Percentiles rank a stretch among this genome's conserved stretches.
Conservation (phyloP, 2,797 vertebrate species). For the Galagoides demidoff region DNA sequence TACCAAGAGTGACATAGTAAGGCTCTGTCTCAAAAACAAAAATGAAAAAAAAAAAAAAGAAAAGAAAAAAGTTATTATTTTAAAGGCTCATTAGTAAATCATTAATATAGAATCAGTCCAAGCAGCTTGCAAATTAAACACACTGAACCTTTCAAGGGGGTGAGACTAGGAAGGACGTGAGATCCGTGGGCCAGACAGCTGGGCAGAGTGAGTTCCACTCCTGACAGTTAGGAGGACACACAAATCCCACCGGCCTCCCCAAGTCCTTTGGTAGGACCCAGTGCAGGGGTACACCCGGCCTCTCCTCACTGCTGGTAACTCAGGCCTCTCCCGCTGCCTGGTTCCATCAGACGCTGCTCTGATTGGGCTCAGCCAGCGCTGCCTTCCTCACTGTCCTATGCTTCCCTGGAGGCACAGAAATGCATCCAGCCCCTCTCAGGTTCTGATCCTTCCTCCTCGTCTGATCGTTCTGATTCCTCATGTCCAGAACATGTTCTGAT, state of each 20-base stretch:
- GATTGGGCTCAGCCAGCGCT: neutral
- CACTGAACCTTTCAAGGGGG: neutral
- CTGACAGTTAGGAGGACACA: neutral
- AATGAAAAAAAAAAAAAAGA: no score
- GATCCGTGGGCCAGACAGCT: neutral
- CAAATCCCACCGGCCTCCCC: fast-evolving
- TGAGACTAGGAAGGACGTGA: neutral
- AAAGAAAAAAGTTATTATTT: neutral
- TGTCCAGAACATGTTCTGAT: neutral
- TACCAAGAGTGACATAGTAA: no score
- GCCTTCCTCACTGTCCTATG: fast-evolving
- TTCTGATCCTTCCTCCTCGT: neutral
- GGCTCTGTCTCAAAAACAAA: no score
- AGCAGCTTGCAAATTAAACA: neutral
- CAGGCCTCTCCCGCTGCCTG: neutral
- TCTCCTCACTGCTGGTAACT: fast-evolving
- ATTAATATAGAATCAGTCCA: neutral
- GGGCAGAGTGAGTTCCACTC: neutral
- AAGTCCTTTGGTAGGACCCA: neutral
- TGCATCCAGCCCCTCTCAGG: neutral
- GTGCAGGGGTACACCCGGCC: neutral
- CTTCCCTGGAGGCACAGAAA: neutral
- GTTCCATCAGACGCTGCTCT: fast-evolving
- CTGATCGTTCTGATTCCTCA: neutral
- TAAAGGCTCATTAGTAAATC: no score